Evolutionary conservation across 2,888 invertebrate species (phyloP).

Genomic region (Clivina fossor): DNA sequence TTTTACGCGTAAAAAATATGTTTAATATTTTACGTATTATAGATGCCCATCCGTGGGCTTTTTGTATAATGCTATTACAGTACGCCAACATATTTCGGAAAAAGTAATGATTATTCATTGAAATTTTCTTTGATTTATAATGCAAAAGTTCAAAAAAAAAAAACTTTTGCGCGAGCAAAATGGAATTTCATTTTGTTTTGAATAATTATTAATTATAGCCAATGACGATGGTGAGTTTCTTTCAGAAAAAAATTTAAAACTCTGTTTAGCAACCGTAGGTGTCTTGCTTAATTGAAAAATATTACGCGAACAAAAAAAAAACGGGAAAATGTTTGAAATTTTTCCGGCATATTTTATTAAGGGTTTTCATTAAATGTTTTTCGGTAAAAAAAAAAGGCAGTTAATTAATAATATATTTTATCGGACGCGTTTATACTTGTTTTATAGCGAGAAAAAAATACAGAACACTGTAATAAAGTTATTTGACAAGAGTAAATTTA

Average conservation of each 20-base stretch:
- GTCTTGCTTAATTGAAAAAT: slow-evolving; percentile 13
- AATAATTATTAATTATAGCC: slow-evolving; percentile 22
- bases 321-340: slow-evolving; percentile 11
- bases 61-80: too few species aligned
- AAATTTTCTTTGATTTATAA: neutral
- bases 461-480: too few species aligned
- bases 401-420: slow-evolving; percentile 13
- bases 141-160: slow-evolving; percentile 9
- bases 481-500: too few species aligned
- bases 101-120: too few species aligned
- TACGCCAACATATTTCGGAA: too few species aligned
- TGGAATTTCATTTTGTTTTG: slow-evolving; percentile 13
- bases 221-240: too few species aligned
- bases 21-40: too few species aligned
- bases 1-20: too few species aligned
- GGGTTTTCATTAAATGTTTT: slow-evolving; percentile 3
- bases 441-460: too few species aligned
- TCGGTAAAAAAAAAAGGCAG: slow-evolving; percentile 2
- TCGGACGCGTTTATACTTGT: too few species aligned
- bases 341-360: slow-evolving; percentile 12
- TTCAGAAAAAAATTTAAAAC: slow-evolving; percentile 5
- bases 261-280: neutral
- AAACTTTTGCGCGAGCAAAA: slow-evolving; percentile 1
- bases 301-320: neutral
- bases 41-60: too few species aligned